Evolutionary conservation across 2,113 vertebrate genomes (phyloP), one percentile per base, ranked within the genome.

Genomic region (Gnathonemus echidnorhynchus): DNA sequence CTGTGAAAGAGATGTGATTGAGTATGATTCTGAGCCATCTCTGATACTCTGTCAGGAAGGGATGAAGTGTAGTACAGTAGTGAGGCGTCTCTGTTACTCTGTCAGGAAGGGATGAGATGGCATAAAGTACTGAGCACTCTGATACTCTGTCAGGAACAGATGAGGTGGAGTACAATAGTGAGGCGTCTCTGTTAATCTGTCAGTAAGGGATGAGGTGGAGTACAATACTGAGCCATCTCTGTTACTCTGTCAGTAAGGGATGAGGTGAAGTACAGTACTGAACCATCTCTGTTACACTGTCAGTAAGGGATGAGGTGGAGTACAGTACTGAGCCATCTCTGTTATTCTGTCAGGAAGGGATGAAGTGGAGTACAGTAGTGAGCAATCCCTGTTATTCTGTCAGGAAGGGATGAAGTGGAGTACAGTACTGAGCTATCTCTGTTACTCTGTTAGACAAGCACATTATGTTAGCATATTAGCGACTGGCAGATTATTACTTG

Each of bases 211-310:
- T 70, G 66, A 27, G 66, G 10, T 70, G 27, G 66, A 31, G 27
- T 70, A 70, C 27, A 31, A 8, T 70, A 70, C 0, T 70, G 66
- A 31, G 1, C 0, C 0, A 15, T 83, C 13, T 83, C 39, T 83
- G 35, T 17, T 42, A 45, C 91, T 90, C 66, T 91, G 92, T 94
- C 94, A 92, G 45, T 46, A 53, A 92, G 90, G 93, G 94, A 80
- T 27, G 87, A 42, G 19, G 74, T 45, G n/a, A 10, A 74, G 91
- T 89, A 89, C 89, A 77, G 58, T 85, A 88, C 88, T 91, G 87
- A 92, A 58, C 90, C 91, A 92, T 45, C 31, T 83, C 35, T 83
- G 77, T 17, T 39, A 83, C 77, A 2, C 31, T 35, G 77, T 42
- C 77, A 42, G 77, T 0, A 27, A 83, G 77, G 35, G 5, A 39